Evolutionary conservation across 2,797 vertebrate genomes (phyloP), one percentile per base, ranked within the genome.

Genomic region (Meda fulgida): DNA sequence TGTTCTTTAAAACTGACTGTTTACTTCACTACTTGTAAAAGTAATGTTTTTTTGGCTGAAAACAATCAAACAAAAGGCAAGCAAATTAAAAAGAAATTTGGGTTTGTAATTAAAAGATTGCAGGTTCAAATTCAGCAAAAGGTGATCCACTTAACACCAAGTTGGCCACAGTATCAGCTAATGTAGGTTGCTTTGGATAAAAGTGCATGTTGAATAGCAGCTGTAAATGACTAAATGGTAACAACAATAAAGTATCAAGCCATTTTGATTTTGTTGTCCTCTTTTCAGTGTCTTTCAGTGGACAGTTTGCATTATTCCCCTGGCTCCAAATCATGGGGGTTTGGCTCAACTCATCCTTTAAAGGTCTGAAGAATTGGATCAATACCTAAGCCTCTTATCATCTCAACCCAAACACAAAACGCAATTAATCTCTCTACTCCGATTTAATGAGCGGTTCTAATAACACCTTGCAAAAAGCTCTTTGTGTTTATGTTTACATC

Each of bases 321-420:
- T n/a, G 58, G 73, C 78, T 81, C 34, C 34, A 69, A 55, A 36
- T 36, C 46, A 0, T 16, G 14, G 55, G 34, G 26, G 34, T 58
- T 69, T 34, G n/a, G 63, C 82, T 38, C 43, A 77, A 81, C 66
- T 46, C 71, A 70, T 81, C 51, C 60, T 85, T 79, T 82, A 82
- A 46, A 83, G 38, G 48, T 38, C 34, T 63, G 58, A 83, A 89
- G 78, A 90, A 89, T 84, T 73, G 87, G 90, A 92, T 94, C 94
- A 87, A 93, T 94, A 92, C 89, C 89, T 85, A 88, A 93, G 89
- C 89, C 85, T 69, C 83, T 87, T 90, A 92, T 92, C 90, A 90
- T 90, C 90, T 87, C 87, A 85, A 81, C 89, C 88, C 89, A 89
- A 92, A 90, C 85, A 65, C 86, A 89, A 88, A 87, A 86, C 75